These are phyloP conservation scores for Thyatira batis DNA, from an alignment of 2,888 invertebrate species.

Conservation along the genomic window DNA sequence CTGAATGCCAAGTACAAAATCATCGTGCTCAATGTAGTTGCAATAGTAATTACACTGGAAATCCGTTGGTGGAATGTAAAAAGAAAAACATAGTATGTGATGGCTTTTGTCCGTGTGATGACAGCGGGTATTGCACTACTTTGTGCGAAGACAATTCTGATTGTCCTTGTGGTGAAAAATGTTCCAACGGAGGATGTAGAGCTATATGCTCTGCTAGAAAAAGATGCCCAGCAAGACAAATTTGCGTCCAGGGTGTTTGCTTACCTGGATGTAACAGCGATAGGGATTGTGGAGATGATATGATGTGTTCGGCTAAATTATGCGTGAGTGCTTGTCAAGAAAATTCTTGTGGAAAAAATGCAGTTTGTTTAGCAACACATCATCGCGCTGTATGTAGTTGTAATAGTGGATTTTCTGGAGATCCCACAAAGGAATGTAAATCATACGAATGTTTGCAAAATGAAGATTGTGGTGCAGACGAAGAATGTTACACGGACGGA, in stretches of 20 bases:
- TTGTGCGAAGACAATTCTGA: constrained; percentile 85
- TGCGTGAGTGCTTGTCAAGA: constrained; percentile 87
- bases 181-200: constrained; percentile 88
- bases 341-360: constrained; percentile 90
- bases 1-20: constrained; percentile 90
- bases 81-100: constrained; percentile 88
- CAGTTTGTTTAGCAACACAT: constrained; percentile 89
- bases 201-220: constrained; percentile 86
- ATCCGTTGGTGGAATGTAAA: constrained; percentile 90
- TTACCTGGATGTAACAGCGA: constrained; percentile 90
- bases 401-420: constrained; percentile 92
- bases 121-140: constrained; percentile 89
- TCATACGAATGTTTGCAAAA: constrained; percentile 89
- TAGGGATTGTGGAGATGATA: constrained; percentile 89
- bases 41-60: constrained; percentile 89
- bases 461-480: constrained; percentile 89
- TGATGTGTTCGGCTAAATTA: constrained; percentile 85
- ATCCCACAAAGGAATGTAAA: constrained; percentile 88
- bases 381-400: constrained; percentile 94
- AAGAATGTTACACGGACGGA: constrained; percentile 86
- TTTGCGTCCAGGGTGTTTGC: constrained; percentile 88
- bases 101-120: constrained; percentile 90
- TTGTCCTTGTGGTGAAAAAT: constrained; percentile 92
- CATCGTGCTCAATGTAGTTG: constrained; percentile 94
- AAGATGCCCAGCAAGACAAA: constrained; percentile 89